Conservation (phyloP, 2,113 vertebrate species). For the Apteryx owenii region DNA sequence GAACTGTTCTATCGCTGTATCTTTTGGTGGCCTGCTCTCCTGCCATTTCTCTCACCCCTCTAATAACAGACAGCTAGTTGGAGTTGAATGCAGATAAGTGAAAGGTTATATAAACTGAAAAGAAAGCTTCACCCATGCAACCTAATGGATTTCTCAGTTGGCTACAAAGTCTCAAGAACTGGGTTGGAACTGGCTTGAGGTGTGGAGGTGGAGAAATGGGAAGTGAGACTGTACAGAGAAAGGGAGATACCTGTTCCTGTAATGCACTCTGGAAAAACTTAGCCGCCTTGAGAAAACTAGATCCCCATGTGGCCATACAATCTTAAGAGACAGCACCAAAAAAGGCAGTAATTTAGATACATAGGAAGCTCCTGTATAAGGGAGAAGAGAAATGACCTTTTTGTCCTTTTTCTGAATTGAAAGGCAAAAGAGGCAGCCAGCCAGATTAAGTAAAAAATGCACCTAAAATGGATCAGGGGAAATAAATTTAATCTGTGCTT, state of each 20-base stretch:
- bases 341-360: not conserved
- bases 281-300: not conserved
- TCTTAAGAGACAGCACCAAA: not conserved
- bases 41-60: not conserved
- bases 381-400: not conserved
- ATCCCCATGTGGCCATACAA: not conserved
- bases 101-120: not conserved
- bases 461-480: not conserved
- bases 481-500: not conserved
- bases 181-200: not conserved
- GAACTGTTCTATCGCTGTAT: not conserved
- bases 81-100: not conserved
- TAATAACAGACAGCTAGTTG: not conserved
- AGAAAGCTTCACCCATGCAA: not conserved
- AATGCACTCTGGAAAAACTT: not conserved
- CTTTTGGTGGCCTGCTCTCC: not conserved
- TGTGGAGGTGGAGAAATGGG: not conserved
- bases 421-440: not conserved
- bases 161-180: not conserved
- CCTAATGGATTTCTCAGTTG: not conserved
- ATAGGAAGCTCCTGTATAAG: not conserved
- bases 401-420: not conserved
- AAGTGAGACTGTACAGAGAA: not conserved
- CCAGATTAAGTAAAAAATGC: not conserved
- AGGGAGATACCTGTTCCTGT: not conserved